Evolutionary conservation across 2,797 vertebrate species (phyloP).

Genomic region (Limosa lapponica): DNA sequence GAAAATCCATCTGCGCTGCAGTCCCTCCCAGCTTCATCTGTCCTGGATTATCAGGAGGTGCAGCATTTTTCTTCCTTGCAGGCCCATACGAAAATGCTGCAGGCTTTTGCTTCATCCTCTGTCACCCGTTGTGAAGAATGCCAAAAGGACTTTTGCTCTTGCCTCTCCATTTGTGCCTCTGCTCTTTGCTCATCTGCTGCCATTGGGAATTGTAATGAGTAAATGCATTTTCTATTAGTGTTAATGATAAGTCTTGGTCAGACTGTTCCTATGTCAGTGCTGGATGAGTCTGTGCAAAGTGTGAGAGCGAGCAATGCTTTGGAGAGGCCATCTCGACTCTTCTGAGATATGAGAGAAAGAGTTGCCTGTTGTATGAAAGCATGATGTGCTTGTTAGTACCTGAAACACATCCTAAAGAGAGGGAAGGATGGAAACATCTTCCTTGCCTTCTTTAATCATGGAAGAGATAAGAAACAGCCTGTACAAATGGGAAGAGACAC

Average conservation of each 20-base stretch:
- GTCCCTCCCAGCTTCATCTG: background rate
- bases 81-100: background rate
- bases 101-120: background rate
- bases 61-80: background rate
- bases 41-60: background rate
- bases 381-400: background rate
- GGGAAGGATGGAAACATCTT: background rate
- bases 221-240: background rate
- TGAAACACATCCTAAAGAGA: background rate
- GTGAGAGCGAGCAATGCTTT: background rate
- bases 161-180: background rate
- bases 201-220: constrained; percentile 35
- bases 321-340: background rate
- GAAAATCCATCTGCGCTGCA: background rate
- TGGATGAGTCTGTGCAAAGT: background rate
- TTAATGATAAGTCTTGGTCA: background rate
- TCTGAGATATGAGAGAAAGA: background rate
- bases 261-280: background rate
- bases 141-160: background rate
- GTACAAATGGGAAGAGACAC: background rate
- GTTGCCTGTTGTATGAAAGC: background rate
- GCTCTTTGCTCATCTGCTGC: background rate
- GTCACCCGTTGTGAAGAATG: background rate
- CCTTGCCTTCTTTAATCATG: background rate
- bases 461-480: background rate